phyloP scores from a whole-genome alignment of 2,888 invertebrate species.

The Caenorhabditis panamensis region DNA sequence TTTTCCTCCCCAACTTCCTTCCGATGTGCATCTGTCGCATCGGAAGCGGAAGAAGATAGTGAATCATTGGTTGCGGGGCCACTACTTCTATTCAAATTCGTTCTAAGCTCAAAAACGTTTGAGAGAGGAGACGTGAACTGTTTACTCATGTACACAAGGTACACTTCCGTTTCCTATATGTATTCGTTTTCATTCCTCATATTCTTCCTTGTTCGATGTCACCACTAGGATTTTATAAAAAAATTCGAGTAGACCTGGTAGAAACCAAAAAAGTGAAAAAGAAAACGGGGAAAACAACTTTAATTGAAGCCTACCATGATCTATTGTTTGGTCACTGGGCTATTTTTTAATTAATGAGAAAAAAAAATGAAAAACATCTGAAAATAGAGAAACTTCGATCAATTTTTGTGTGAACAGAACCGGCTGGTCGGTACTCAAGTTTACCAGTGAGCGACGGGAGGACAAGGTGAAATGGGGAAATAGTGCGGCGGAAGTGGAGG shows the following conservation, averaged over 20 bases:
- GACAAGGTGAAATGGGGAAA: constrained; percentile 38
- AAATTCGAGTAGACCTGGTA: neutral
- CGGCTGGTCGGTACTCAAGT: constrained; percentile 55
- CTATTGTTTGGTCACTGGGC: constrained; percentile 31
- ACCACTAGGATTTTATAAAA: neutral
- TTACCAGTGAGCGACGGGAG: constrained; percentile 39
- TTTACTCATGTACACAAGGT: constrained; percentile 30
- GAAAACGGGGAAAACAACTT: constrained; percentile 13
- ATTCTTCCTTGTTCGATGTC: constrained; percentile 19
- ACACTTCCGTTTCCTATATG: constrained; percentile 51
- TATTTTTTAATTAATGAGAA: constrained; percentile 31
- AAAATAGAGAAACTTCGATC: constrained; percentile 5
- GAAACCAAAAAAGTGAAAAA: neutral
- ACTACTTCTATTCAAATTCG: neutral
- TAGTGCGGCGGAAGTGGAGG: constrained; percentile 23
- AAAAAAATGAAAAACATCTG: constrained; percentile 6
- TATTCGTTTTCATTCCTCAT: constrained; percentile 40
- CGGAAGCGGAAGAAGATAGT: constrained; percentile 10
- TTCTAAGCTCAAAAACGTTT: constrained; percentile 14
- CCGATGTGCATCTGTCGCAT: constrained; percentile 27
- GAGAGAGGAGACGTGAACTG: constrained; percentile 28
- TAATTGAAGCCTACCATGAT: constrained; percentile 6
- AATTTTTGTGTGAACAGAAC: constrained; percentile 35
- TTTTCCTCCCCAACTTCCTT: constrained; percentile 3
- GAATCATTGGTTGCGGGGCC: constrained; percentile 14